These are phyloP conservation scores for Sarcophilus harrisii DNA, from an alignment of 2,797 vertebrate genomes.

Conservation along the genomic window DNA sequence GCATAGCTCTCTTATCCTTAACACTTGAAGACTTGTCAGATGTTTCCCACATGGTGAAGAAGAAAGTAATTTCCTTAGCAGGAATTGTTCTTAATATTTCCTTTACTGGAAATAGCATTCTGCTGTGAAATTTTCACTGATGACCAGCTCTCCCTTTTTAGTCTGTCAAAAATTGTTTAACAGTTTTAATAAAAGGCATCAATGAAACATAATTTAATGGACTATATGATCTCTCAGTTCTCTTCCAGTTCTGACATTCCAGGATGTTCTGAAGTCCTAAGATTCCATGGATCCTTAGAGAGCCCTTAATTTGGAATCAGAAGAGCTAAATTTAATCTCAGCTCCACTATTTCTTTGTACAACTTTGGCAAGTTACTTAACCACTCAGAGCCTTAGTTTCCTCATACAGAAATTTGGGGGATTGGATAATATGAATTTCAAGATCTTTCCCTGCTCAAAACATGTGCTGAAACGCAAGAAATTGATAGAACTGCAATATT, in stretches of 20 bases:
- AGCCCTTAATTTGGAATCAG: not conserved
- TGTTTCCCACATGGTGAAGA: not conserved
- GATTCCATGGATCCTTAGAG: not conserved
- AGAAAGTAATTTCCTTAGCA: not conserved
- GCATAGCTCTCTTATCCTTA: not conserved
- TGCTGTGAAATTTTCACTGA: not conserved
- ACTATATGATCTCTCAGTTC: not conserved
- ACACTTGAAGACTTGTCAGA: not conserved
- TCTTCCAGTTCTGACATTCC: not conserved
- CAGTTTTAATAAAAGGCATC: not conserved
- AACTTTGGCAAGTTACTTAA: not conserved
- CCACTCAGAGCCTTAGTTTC: not conserved
- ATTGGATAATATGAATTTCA: not conserved
- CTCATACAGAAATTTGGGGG: not conserved
- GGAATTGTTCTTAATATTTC: not conserved
- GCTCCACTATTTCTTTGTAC: not conserved
- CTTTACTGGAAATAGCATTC: not conserved
- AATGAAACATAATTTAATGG: not conserved
- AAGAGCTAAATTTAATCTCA: not conserved
- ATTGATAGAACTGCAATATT: fast-evolving
- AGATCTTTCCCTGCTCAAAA: not conserved
- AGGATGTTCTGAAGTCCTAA: not conserved
- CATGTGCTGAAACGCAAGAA: not conserved
- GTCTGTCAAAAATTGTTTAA: not conserved
- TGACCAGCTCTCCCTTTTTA: not conserved